A percentile compares a stretch with the other conserved stretches of the same genome.
Conservation (phyloP, 1,140 invertebrate genomes). For the Dendrolimus punctatus region DNA sequence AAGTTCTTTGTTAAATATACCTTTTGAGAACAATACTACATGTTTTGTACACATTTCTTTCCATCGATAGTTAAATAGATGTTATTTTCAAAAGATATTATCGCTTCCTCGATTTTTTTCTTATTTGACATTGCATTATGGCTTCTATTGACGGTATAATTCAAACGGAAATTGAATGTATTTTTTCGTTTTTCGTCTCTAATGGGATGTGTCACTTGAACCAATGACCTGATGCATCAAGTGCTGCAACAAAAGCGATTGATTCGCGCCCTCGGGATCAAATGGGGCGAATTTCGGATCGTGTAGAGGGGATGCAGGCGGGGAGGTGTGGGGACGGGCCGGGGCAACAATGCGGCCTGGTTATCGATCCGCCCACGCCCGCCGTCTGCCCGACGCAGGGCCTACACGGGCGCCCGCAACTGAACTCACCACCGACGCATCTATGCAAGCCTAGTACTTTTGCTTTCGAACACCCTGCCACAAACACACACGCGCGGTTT, state of each 20-base stretch:
- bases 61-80: slow-evolving; percentile 5
- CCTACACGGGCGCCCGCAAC: slow-evolving; percentile 20
- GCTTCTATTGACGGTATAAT: too few relatives aligned
- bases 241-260: slow-evolving; percentile 58
- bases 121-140: too few relatives aligned
- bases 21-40: slow-evolving; percentile 4
- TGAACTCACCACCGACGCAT: slow-evolving; percentile 24
- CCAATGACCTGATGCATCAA: slow-evolving; percentile 22
- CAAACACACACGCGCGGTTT: slow-evolving; percentile 12
- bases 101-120: too few relatives aligned
- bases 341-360: slow-evolving; percentile 57
- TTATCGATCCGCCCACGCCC: slow-evolving; percentile 60
- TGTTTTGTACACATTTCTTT: slow-evolving; percentile 6
- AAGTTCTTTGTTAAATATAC: slow-evolving; percentile 3
- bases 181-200: not conserved
- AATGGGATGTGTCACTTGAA: slow-evolving; percentile 1
- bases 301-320: slow-evolving; percentile 16
- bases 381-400: slow-evolving; percentile 34
- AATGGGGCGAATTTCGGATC: slow-evolving; percentile 49
- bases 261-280: slow-evolving; percentile 47
- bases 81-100: slow-evolving; percentile 1
- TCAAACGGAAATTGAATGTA: not conserved
- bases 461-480: slow-evolving; percentile 37
- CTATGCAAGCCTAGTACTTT: slow-evolving; percentile 57
- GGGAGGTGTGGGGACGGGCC: slow-evolving; percentile 19